A percentile compares a stretch with the other conserved stretches of the same genome.
phyloP scores from a whole-genome alignment of 2,888 invertebrate genomes.

The Aphidius colemani region DNA sequence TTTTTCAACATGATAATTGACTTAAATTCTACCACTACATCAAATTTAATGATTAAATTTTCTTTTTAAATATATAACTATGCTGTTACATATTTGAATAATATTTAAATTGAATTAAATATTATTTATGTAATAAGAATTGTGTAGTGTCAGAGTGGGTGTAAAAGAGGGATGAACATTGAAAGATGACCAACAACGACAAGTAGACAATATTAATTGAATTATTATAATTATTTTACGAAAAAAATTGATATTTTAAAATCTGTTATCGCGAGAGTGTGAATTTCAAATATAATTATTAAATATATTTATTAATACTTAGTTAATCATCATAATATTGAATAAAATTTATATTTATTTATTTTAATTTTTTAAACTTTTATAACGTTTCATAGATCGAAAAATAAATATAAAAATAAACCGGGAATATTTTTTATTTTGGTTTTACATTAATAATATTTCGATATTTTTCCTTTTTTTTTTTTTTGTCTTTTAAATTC shows the following conservation, averaged over 20 bases:
- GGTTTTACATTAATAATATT: slow-evolving; percentile 31
- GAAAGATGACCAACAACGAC: no score
- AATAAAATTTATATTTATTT: slow-evolving; percentile 6
- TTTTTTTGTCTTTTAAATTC: slow-evolving; percentile 20
- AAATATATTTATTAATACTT: slow-evolving; percentile 24
- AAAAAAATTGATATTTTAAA: slow-evolving; percentile 29
- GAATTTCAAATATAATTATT: slow-evolving; percentile 40
- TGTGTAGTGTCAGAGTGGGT: background rate
- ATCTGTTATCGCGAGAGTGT: slow-evolving; percentile 37
- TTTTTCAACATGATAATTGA: no score
- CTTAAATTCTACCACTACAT: no score
- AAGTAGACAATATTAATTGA: background rate
- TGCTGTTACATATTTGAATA: slow-evolving; percentile 6
- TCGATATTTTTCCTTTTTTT: slow-evolving; percentile 30
- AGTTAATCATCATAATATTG: no score
- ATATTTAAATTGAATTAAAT: slow-evolving; percentile 5
- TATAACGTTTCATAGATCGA: slow-evolving; percentile 59
- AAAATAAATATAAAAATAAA: slow-evolving; percentile 62
- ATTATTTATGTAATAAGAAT: slow-evolving; percentile 2
- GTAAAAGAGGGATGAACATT: no score
- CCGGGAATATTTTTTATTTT: slow-evolving; percentile 57
- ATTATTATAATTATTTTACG: slow-evolving; percentile 15
- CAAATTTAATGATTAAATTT: no score
- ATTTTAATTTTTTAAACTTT: slow-evolving; percentile 55
- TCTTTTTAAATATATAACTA: slow-evolving; percentile 1